Evolutionary conservation across 2,113 vertebrate species (phyloP).

Genomic region (Sebastes schlegelii): DNA sequence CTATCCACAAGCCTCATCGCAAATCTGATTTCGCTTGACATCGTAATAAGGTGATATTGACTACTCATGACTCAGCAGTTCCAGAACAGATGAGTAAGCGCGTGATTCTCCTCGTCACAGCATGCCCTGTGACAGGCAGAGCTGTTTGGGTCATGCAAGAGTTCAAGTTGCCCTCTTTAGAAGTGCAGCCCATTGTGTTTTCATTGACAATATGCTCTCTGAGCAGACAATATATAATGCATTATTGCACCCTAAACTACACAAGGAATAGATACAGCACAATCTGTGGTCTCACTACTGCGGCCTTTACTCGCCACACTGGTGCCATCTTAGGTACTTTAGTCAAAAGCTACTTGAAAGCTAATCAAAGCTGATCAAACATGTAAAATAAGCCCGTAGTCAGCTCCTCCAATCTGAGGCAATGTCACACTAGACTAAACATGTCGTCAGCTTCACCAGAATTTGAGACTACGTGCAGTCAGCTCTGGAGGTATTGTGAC

Average conservation of each 20-base stretch:
- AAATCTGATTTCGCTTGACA: conserved; percentile 58
- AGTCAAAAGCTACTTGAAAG: conserved; percentile 9
- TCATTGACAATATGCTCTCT: conserved; percentile 9
- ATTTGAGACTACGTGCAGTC: conserved; percentile 13
- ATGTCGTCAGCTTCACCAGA: background rate
- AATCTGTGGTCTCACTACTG: background rate
- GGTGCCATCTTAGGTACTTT: background rate
- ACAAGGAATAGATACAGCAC: background rate
- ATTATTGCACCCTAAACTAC: conserved; percentile 9
- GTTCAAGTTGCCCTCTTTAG: conserved; percentile 48
- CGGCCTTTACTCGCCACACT: conserved; percentile 4
- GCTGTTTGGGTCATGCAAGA: conserved; percentile 24
- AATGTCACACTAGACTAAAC: background rate
- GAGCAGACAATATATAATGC: background rate
- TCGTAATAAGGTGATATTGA: conserved; percentile 72
- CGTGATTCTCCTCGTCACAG: conserved; percentile 4
- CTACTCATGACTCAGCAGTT: conserved; percentile 64
- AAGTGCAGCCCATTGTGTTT: conserved; percentile 20
- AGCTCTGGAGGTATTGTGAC: conserved; percentile 14
- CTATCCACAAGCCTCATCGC: conserved; percentile 35
- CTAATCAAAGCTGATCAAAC: conserved; percentile 41
- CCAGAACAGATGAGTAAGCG: conserved; percentile 49
- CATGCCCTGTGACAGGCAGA: conserved; percentile 17
- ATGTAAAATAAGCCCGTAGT: conserved; percentile 3
- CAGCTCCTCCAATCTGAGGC: conserved; percentile 24